Percentiles rank a stretch among this genome's conserved stretches.
These are phyloP conservation scores for Mohoua ochrocephala DNA, from an alignment of 2,113 vertebrate species.

Conservation along the genomic window DNA sequence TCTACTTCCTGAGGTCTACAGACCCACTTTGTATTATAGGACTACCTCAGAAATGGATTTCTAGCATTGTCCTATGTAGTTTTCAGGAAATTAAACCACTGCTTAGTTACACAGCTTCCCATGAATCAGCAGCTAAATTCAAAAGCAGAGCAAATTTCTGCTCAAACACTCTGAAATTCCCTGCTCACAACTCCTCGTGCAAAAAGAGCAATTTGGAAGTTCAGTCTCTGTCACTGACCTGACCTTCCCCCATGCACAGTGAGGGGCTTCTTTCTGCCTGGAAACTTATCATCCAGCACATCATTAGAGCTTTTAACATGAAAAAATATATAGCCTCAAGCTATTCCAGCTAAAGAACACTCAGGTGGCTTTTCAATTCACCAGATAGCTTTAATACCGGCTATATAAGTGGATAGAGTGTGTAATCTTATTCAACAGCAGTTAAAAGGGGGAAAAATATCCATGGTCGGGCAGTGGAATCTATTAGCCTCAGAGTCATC, in stretches of 20 bases:
- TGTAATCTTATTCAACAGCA: constrained; percentile 26
- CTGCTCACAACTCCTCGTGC: constrained; percentile 27
- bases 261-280: not conserved
- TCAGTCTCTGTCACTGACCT: constrained; percentile 17
- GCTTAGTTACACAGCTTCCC: not conserved
- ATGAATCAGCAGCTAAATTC: not conserved
- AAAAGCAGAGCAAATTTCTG: not conserved
- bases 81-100: not conserved
- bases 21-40: not conserved
- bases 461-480: not conserved
- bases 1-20: not conserved
- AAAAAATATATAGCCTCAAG: constrained; percentile 37
- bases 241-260: constrained; percentile 3
- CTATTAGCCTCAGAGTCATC: not conserved
- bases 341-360: constrained; percentile 40
- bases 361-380: constrained; percentile 34
- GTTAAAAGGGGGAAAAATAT: constrained; percentile 8
- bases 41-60: not conserved
- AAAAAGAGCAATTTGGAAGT: constrained; percentile 40
- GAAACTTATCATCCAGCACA: constrained; percentile 42
- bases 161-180: not conserved
- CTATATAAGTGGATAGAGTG: not conserved
- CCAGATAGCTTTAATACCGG: constrained; percentile 39
- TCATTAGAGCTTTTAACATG: constrained; percentile 57
- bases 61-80: not conserved